A percentile compares a stretch with the other conserved stretches of the same genome.
These are phyloP conservation scores for Sphenopsis melanotis DNA, from an alignment of 2,797 vertebrate species.

Conservation along the genomic window DNA sequence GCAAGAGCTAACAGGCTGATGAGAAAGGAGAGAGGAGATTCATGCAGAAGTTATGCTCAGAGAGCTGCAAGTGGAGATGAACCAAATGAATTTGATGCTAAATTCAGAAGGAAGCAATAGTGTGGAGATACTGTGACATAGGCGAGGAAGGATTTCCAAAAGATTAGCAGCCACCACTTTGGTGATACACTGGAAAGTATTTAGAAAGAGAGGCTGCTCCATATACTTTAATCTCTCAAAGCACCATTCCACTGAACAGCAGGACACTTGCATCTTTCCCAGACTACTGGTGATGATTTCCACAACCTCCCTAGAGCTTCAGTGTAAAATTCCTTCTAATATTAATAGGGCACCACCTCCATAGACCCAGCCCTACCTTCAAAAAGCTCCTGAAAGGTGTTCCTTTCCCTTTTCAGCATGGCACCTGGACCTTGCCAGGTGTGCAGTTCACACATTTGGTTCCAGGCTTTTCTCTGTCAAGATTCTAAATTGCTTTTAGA, in stretches of 20 bases:
- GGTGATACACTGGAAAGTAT: neutral
- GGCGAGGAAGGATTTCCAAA: neutral
- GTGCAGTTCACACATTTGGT: neutral
- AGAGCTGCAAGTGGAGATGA: neutral
- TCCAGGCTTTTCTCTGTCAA: neutral
- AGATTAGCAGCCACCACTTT: neutral
- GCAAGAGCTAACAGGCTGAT: neutral
- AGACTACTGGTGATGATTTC: neutral
- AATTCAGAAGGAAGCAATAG: neutral
- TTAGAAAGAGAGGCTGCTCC: neutral
- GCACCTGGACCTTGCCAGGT: neutral
- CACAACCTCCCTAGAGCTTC: neutral
- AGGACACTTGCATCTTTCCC: neutral
- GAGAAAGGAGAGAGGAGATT: neutral
- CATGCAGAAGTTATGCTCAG: neutral
- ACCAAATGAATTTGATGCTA: neutral
- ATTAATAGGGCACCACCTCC: neutral
- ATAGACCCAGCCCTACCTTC: rapidly evolving
- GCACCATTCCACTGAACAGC: neutral
- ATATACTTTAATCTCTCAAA: neutral
- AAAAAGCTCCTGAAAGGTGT: neutral
- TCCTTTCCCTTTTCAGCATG: neutral
- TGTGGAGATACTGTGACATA: neutral
- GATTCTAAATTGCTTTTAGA: neutral
- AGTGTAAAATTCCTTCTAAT: neutral